Evolutionary conservation across 64 coral and sea anemone species (phyloP), one percentile per base, ranked within the genome.

Genomic region (Exaiptasia diaphana): DNA sequence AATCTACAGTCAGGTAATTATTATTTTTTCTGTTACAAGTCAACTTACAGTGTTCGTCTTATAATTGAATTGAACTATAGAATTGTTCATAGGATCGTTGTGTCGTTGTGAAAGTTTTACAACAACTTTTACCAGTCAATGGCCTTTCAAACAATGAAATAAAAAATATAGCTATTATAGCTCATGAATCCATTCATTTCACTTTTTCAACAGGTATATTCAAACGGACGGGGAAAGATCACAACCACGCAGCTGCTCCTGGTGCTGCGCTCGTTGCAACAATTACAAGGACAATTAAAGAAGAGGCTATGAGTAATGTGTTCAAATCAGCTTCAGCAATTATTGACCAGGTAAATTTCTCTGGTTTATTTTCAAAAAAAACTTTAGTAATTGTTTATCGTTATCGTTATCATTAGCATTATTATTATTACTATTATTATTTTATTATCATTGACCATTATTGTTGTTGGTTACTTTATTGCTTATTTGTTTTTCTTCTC

Each of bases 231-330:
- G 26, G 38, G 1, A 50, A 17, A 5, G 5, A n/a, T 4, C 82
- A 75, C 28, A 75, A 85, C 22, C 82, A 85, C 39, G 6, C 71
- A 0, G 38, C 68, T 17, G 22, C 60, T 45, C 64, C 74, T 13
- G 72, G 57, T 38, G 11, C 61, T 25, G 9, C 25, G 10, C 21
- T 76, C 23, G 57, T 56, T n/a, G 60, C 83, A n/a, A 75, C 33
- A 34, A 76, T 76, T 12, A 75, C 53, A n/a, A 55, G 26, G 17
- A 63, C 15, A 55, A 64, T 68, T 1, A 86, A 86, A 74, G 58
- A 74, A 23, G 43, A 41, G 37, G 83, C 69, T 48, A 40, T 76
- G 5, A 34, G 42, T 5, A 67, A 67, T 42, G 3, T 86, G 20
- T 75, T 76, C 32, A 62, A 75, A n/a, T 41, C 83, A 0, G 71